Evolutionary conservation across 2,113 vertebrate genomes (phyloP).

Genomic region (Pluvialis apricaria): DNA sequence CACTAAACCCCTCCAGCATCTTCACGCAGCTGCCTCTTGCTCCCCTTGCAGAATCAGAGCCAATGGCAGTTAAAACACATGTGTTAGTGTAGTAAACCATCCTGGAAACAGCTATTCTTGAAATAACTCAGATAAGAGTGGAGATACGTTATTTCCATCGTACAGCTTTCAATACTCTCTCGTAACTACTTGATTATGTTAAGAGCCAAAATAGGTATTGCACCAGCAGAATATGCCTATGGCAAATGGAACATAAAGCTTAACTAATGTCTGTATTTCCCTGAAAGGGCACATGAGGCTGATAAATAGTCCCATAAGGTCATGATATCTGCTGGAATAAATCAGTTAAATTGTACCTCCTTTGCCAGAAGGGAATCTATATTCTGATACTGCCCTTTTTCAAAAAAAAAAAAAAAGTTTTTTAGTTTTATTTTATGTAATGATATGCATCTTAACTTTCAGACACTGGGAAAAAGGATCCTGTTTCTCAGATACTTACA

Average conservation of each 20-base stretch:
- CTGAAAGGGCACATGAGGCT: background rate
- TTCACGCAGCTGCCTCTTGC: background rate
- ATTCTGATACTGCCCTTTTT: background rate
- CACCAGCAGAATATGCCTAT: background rate
- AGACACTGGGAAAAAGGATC: background rate
- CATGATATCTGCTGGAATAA: background rate
- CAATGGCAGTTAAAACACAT: background rate
- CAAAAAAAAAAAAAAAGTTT: background rate
- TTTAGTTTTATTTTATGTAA: background rate
- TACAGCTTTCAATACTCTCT: background rate
- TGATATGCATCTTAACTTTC: background rate
- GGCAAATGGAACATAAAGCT: background rate
- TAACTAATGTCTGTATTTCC: background rate
- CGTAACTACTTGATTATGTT: background rate
- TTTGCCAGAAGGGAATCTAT: background rate
- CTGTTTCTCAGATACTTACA: background rate
- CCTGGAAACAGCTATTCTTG: background rate
- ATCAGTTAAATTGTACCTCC: background rate
- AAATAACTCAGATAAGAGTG: background rate
- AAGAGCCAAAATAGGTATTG: conserved; percentile 2
- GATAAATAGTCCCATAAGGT: background rate
- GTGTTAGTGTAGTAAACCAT: background rate
- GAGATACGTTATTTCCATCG: background rate
- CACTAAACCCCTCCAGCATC: background rate
- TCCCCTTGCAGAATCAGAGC: background rate